Percentiles rank a stretch among this genome's conserved stretches.
These are phyloP conservation scores for Semicossyphus pulcher DNA, from an alignment of 2,113 vertebrate genomes.

Conservation along the genomic window DNA sequence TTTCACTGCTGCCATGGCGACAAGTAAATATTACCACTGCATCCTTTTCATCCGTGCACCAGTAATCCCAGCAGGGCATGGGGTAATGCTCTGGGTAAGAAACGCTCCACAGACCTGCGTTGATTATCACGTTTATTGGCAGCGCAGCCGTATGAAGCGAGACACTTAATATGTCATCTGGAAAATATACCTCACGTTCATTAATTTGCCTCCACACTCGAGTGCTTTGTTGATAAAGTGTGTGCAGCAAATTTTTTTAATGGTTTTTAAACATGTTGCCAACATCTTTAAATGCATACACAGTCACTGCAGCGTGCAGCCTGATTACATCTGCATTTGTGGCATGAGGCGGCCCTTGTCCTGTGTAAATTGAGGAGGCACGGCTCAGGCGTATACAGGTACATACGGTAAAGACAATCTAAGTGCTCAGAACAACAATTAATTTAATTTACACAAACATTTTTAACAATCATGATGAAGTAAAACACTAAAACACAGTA, in stretches of 20 bases:
- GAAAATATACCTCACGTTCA: slow-evolving; percentile 57
- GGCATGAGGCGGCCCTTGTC: neutral
- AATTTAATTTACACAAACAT: neutral
- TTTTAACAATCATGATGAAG: neutral
- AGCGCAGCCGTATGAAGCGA: slow-evolving; percentile 1
- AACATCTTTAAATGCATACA: slow-evolving; percentile 30
- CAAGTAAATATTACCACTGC: slow-evolving; percentile 71
- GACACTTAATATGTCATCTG: slow-evolving; percentile 63
- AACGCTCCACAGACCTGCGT: slow-evolving; percentile 12
- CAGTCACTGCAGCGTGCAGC: slow-evolving; percentile 13
- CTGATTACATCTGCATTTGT: slow-evolving; percentile 55
- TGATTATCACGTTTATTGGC: slow-evolving; percentile 64
- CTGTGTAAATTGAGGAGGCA: neutral
- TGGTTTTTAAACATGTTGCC: slow-evolving; percentile 46
- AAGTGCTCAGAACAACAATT: neutral
- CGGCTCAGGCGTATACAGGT: neutral
- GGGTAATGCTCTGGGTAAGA: slow-evolving; percentile 52
- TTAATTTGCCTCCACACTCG: slow-evolving; percentile 43
- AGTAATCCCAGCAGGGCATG: slow-evolving; percentile 52
- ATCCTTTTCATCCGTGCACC: slow-evolving; percentile 54
- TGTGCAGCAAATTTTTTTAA: slow-evolving; percentile 36
- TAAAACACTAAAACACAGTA: too few species aligned
- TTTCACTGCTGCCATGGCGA: slow-evolving; percentile 63
- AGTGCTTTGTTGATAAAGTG: slow-evolving; percentile 55
- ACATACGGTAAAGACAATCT: neutral